phyloP scores from a whole-genome alignment of 2,888 invertebrate species.

The Brachyopa scutellaris region DNA sequence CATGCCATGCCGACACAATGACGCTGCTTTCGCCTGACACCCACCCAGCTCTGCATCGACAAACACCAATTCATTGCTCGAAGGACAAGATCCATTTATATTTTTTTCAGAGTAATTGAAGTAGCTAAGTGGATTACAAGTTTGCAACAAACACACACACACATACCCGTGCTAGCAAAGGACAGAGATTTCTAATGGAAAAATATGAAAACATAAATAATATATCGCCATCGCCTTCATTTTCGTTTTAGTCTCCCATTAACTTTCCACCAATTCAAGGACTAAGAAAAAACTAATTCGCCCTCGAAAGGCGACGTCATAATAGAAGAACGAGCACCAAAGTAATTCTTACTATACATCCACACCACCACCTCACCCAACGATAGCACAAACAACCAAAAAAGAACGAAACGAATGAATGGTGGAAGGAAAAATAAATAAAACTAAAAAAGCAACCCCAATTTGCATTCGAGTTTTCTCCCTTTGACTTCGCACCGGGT shows the following conservation, averaged over 20 bases:
- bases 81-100: slow-evolving; percentile 4
- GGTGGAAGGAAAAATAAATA: neutral
- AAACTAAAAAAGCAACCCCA: slow-evolving; percentile 10
- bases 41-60: neutral
- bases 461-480: slow-evolving; percentile 34
- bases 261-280: slow-evolving; percentile 14
- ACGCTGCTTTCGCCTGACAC: neutral
- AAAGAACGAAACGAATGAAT: slow-evolving; percentile 1
- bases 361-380: slow-evolving; percentile 5
- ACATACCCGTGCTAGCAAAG: neutral
- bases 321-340: slow-evolving; percentile 19
- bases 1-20: neutral
- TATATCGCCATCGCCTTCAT: slow-evolving; percentile 25
- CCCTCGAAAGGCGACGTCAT: slow-evolving; percentile 8
- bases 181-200: slow-evolving; percentile 9
- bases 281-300: slow-evolving; percentile 16
- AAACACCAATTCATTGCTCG: neutral
- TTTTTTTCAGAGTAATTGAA: slow-evolving; percentile 23
- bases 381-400: too few relatives aligned
- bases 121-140: slow-evolving; percentile 36
- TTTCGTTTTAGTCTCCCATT: slow-evolving; percentile 7
- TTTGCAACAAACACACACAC: neutral
- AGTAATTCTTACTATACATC: neutral
- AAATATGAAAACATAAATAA: slow-evolving; percentile 48
- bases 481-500: neutral